Evolutionary conservation across 2,888 invertebrate genomes (phyloP), one percentile per base, ranked within the genome.

Genomic region (Nebria brevicollis): DNA sequence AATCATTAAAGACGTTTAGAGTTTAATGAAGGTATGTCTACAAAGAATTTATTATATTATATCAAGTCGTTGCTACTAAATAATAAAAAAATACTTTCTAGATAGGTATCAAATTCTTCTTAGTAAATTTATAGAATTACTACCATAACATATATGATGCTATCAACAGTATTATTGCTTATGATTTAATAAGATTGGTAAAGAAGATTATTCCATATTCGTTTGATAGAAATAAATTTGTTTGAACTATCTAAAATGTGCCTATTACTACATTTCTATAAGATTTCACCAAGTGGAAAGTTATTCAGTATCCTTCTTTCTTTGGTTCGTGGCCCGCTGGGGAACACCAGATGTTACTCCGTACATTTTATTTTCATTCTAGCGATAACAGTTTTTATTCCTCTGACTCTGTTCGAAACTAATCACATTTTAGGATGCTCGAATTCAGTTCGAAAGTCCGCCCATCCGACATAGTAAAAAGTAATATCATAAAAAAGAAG

Each of bases 361-460:
- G 20, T 79, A 73, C 79, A 79, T 79, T 79, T 74, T 79, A 78
- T 78, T 78, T 78, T 72, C 79, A 75, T 79, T 79, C 65, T 8
- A 43, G 79, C 79, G 79, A 79, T 79, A 79, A 79, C 79, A 79
- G 74, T 79, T 79, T 79, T 79, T 79, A 79, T 79, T 74, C 68
- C 66, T 73, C 42, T 66, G 77, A 66, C 78, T 77, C 72, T 75
- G 79, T 79, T 79, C 73, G 74, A 79, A 79, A 79, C 79, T 79
- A 79, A 79, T 79, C 79, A 79, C 79, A 79, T 79, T 79, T 79
- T 68, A 54, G 68, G 74, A 74, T 74, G 25, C 25, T 43, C 43
- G 79, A 74, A 41, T 74, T 74, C 72, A n/a, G 78, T 73, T 72
- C 72, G 34, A 25, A 41, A 66, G 65, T 64, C 77, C 65, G 66